phyloP scores from a whole-genome alignment of 1,140 invertebrate species.

The Wiebesia pumilae region DNA sequence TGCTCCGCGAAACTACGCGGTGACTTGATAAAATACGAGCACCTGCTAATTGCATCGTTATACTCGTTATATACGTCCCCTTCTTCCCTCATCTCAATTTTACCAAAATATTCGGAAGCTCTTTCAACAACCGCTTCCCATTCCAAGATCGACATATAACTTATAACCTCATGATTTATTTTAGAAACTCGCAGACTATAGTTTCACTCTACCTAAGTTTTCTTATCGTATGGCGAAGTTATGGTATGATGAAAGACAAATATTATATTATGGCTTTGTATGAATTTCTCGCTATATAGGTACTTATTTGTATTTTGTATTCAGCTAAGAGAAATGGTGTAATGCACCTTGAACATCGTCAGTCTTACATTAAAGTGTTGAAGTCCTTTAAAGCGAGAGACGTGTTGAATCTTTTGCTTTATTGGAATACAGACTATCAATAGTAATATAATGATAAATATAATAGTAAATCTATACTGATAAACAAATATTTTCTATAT shows the following conservation, averaged over 20 bases:
- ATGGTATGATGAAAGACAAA: background rate
- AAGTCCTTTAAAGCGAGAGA: background rate
- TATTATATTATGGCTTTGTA: background rate
- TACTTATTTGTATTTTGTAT: background rate
- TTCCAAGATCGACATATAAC: background rate
- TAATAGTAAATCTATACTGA: too few relatives aligned
- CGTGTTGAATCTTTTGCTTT: background rate
- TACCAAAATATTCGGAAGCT: background rate
- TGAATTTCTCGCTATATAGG: background rate
- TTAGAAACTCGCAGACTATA: background rate
- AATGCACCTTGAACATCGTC: background rate
- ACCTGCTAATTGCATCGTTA: constrained; percentile 42
- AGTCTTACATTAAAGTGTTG: background rate
- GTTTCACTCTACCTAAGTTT: background rate
- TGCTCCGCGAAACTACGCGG: constrained; percentile 32
- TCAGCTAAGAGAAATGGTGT: background rate
- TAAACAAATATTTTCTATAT: too few relatives aligned
- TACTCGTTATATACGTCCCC: background rate
- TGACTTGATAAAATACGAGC: constrained; percentile 41
- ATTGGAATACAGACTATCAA: background rate
- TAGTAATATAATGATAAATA: too few relatives aligned
- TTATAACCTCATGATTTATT: background rate
- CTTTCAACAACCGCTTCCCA: background rate
- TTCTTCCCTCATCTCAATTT: background rate
- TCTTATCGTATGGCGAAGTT: background rate